phyloP scores from a whole-genome alignment of 2,113 vertebrate species.

The Rhinoptilus africanus region DNA sequence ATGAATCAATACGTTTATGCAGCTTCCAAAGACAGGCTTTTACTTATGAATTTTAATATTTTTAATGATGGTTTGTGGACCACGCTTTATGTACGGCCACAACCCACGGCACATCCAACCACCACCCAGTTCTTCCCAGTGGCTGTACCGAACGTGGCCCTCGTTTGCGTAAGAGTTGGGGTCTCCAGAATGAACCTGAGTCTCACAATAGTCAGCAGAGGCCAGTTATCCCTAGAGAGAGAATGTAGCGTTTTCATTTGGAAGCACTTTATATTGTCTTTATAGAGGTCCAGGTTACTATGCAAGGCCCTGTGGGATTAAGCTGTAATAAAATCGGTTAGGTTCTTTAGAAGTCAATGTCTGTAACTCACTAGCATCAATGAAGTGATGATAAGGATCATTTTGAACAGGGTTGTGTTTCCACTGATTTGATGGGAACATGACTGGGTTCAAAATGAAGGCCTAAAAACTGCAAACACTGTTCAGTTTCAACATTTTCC shows the following conservation, averaged over 20 bases:
- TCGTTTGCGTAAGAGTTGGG: too few relatives aligned
- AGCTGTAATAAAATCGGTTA: slow-evolving; percentile 11
- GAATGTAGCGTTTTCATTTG: accelerated
- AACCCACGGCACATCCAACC: background rate
- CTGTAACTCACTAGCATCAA: background rate
- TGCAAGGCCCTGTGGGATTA: background rate
- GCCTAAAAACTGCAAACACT: background rate
- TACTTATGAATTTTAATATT: background rate
- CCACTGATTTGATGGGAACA: background rate
- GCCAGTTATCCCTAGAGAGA: background rate
- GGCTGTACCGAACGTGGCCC: background rate
- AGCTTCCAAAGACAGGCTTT: background rate
- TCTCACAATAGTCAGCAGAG: background rate
- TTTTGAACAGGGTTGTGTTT: background rate
- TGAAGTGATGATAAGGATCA: background rate
- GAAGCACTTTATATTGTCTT: background rate
- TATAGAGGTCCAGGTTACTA: background rate
- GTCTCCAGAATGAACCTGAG: background rate
- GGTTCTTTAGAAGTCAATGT: background rate
- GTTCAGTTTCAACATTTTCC: background rate
- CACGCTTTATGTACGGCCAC: background rate
- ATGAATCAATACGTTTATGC: background rate
- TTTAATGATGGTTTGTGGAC: background rate
- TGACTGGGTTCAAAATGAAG: background rate
- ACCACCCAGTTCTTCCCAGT: background rate